Evolutionary conservation across 2,888 invertebrate species (phyloP).

Genomic region (Dicranocentrus wangi): DNA sequence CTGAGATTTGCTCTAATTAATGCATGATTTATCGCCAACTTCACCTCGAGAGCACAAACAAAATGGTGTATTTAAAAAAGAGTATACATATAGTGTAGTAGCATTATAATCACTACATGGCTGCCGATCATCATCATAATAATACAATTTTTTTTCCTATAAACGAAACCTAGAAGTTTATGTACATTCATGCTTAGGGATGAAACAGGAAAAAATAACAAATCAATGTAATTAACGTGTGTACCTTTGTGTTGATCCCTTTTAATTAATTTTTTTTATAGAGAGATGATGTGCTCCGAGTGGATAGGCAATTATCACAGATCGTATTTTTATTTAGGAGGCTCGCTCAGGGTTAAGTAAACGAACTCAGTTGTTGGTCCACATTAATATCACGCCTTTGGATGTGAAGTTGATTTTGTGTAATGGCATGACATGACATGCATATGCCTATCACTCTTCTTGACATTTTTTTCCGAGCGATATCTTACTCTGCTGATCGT

Average conservation of each 20-base stretch:
- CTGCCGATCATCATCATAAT: too few relatives aligned
- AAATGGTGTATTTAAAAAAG: neutral
- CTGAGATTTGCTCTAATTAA: conserved; percentile 67
- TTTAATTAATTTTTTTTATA: conserved; percentile 34
- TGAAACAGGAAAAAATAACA: too few relatives aligned
- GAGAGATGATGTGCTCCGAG: neutral
- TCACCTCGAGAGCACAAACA: conserved; percentile 18
- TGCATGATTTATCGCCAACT: conserved; percentile 62
- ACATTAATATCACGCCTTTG: conserved; percentile 49
- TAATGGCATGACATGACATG: neutral
- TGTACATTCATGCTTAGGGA: too few relatives aligned
- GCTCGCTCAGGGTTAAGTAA: conserved; percentile 38
- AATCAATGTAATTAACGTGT: neutral
- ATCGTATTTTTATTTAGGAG: conserved; percentile 18
- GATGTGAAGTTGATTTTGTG: neutral
- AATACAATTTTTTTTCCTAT: too few relatives aligned
- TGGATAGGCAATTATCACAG: neutral
- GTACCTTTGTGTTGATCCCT: conserved; percentile 14
- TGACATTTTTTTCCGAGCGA: neutral
- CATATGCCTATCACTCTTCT: neutral
- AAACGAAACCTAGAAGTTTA: too few relatives aligned
- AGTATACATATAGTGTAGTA: too few relatives aligned
- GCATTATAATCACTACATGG: too few relatives aligned
- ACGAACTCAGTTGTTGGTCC: conserved; percentile 55
- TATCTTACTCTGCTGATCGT: neutral